Percentiles rank a stretch among this genome's conserved stretches.
Evolutionary conservation across 2,888 invertebrate species (phyloP).

Genomic region (Thera britannica): DNA sequence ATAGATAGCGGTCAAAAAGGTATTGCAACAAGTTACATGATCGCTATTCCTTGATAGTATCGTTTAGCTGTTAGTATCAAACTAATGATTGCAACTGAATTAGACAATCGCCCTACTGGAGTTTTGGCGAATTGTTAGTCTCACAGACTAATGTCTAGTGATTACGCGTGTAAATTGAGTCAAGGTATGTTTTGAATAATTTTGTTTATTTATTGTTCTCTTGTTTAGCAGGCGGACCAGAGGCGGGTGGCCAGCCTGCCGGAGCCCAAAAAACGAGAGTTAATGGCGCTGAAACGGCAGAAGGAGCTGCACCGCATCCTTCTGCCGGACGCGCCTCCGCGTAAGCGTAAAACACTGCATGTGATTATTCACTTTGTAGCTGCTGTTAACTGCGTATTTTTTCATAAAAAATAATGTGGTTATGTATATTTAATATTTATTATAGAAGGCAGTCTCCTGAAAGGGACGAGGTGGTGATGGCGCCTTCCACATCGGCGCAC

Average conservation of each 20-base stretch:
- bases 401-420: background rate
- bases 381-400: slow-evolving; percentile 1
- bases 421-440: background rate
- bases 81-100: no score
- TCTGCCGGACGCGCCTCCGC: slow-evolving; percentile 4
- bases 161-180: no score
- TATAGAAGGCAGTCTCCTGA: slow-evolving; percentile 3
- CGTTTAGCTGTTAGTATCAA: no score
- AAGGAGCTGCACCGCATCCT: background rate
- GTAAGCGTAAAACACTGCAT: background rate
- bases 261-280: background rate
- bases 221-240: background rate
- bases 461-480: background rate
- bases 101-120: no score
- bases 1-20: no score
- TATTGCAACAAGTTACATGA: no score
- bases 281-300: background rate
- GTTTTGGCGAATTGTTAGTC: no score
- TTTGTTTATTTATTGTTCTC: no score
- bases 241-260: background rate
- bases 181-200: no score
- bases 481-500: background rate
- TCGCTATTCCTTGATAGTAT: no score
- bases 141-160: no score
- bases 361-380: background rate